These are phyloP conservation scores for Oryzias melastigma DNA, from an alignment of 2,113 vertebrate species.

Conservation along the genomic window DNA sequence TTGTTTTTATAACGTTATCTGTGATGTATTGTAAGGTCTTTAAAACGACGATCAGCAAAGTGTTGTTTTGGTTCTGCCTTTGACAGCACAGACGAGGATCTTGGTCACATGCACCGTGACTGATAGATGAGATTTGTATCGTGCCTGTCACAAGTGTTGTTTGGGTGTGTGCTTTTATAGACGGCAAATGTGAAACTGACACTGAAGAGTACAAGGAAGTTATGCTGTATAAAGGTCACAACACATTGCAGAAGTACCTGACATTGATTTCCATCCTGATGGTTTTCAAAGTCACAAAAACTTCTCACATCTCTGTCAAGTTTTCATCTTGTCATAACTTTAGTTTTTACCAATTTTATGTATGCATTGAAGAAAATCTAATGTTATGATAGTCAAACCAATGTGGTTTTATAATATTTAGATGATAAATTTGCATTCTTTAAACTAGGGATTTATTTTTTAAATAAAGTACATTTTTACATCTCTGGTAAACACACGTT, in stretches of 20 bases:
- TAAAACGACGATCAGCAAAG: background rate
- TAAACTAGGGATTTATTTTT: too few species aligned
- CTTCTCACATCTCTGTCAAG: background rate
- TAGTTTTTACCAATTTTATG: background rate
- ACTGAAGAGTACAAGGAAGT: constrained; percentile 12
- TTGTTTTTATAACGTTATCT: background rate
- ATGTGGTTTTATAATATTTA: too few species aligned
- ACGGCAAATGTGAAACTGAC: constrained; percentile 2
- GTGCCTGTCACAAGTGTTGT: background rate
- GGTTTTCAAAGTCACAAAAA: constrained; percentile 5
- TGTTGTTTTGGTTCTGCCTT: constrained; percentile 20
- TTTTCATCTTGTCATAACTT: background rate
- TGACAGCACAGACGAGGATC: constrained; percentile 8
- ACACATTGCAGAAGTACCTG: constrained; percentile 10
- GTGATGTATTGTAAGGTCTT: background rate
- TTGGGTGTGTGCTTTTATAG: constrained; percentile 14
- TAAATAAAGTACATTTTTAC: too few species aligned
- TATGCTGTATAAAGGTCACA: background rate
- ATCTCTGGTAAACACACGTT: too few species aligned
- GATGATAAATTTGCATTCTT: too few species aligned
- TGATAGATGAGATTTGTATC: constrained; percentile 12
- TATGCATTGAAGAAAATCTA: too few species aligned
- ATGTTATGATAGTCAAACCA: too few species aligned
- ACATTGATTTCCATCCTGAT: background rate
- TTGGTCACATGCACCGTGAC: constrained; percentile 1